Evolutionary conservation across 2,113 vertebrate genomes (phyloP).

Genomic region (Girardinichthys multiradiatus): DNA sequence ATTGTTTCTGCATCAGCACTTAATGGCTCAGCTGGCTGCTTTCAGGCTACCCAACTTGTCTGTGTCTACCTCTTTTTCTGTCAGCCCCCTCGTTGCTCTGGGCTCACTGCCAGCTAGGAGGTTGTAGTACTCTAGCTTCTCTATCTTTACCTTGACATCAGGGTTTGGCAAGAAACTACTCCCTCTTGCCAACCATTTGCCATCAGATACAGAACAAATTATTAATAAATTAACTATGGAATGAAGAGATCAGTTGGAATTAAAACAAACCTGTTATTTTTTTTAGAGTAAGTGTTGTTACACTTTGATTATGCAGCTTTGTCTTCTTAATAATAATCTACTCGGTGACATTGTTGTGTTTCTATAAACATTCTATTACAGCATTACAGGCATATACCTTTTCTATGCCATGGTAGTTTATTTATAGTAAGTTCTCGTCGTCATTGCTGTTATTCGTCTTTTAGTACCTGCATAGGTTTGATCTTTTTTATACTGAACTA

Average conservation of each 20-base stretch:
- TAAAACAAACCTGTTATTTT: slow-evolving; percentile 11
- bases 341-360: not conserved
- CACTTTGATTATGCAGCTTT: not conserved
- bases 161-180: slow-evolving; percentile 11
- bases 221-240: slow-evolving; percentile 3
- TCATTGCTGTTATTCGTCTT: too few species aligned
- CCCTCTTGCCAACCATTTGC: slow-evolving; percentile 15
- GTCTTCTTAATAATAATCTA: not conserved
- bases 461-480: too few species aligned
- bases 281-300: not conserved
- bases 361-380: not conserved
- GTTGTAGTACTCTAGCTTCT: slow-evolving; percentile 39
- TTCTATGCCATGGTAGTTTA: too few species aligned
- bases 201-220: slow-evolving; percentile 9
- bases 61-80: slow-evolving; percentile 63
- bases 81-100: slow-evolving; percentile 57
- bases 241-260: slow-evolving; percentile 2
- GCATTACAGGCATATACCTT: too few species aligned
- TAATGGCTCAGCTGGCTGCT: slow-evolving; percentile 74
- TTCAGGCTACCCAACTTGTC: slow-evolving; percentile 66
- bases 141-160: slow-evolving; percentile 32
- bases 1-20: slow-evolving; percentile 76
- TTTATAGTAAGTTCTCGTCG: too few species aligned
- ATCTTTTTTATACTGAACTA: too few species aligned
- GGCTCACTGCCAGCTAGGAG: slow-evolving; percentile 48